These are phyloP conservation scores for Oscheius myriophilus DNA, from an alignment of 2,888 invertebrate species.

Conservation along the genomic window DNA sequence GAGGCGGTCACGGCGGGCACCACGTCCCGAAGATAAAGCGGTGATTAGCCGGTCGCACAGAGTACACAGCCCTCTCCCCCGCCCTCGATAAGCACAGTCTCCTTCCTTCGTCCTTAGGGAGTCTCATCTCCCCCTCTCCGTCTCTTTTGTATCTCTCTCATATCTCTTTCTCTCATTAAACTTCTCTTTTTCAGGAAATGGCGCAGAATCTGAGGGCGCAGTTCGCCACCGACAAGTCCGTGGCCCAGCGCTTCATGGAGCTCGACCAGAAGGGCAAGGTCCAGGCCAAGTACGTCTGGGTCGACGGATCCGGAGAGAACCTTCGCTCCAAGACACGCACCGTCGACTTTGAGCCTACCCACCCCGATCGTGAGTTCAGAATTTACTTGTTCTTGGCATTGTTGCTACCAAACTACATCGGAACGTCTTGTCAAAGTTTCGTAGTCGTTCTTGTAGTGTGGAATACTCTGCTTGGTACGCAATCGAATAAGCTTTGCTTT, in stretches of 20 bases:
- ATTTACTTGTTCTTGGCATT: too few species aligned
- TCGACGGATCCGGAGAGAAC: slow-evolving; percentile 89
- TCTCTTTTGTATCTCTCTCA: neutral
- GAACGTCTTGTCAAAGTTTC: neutral
- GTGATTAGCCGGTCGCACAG: slow-evolving; percentile 13
- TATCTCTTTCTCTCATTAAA: neutral
- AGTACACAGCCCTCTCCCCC: too few species aligned
- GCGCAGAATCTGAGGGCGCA: slow-evolving; percentile 62
- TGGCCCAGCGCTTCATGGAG: slow-evolving; percentile 77
- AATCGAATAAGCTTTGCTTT: too few species aligned
- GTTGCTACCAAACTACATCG: too few species aligned
- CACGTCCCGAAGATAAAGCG: slow-evolving; percentile 11
- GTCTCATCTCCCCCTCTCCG: slow-evolving; percentile 3
- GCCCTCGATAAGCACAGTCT: slow-evolving; percentile 10
- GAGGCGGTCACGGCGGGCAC: too few species aligned
- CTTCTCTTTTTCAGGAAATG: slow-evolving; percentile 36
- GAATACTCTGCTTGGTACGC: too few species aligned
- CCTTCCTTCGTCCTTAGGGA: slow-evolving; percentile 1
- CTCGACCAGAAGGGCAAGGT: slow-evolving; percentile 81
- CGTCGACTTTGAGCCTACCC: slow-evolving; percentile 82
- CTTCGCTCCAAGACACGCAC: slow-evolving; percentile 89
- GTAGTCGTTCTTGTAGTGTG: too few species aligned
- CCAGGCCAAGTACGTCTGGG: slow-evolving; percentile 90
- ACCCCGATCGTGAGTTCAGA: slow-evolving; percentile 73
- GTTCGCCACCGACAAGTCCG: slow-evolving; percentile 71